Evolutionary conservation across 2,797 vertebrate species (phyloP).

Genomic region (Ceryle rudis): DNA sequence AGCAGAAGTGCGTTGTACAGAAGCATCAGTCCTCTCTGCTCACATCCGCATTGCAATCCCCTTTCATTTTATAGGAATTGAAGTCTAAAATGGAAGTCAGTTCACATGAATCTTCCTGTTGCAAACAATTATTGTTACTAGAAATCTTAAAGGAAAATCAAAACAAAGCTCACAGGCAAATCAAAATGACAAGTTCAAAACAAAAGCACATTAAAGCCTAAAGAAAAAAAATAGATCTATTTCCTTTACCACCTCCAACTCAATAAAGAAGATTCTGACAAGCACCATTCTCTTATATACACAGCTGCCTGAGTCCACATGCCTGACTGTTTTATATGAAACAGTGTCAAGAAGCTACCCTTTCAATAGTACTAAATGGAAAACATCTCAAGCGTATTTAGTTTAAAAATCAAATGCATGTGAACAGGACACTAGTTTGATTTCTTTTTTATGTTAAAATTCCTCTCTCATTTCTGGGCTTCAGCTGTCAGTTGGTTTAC

Average conservation of each 20-base stretch:
- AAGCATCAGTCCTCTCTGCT: background rate
- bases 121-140: constrained; percentile 50
- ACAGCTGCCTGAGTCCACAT: background rate
- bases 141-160: constrained; percentile 63
- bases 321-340: constrained; percentile 1
- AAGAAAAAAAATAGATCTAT: background rate
- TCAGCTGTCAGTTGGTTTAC: background rate
- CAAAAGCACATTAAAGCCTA: constrained; percentile 55
- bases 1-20: background rate
- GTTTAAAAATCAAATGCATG: constrained; percentile 33
- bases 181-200: constrained; percentile 63
- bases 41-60: background rate
- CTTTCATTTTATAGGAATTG: constrained; percentile 36
- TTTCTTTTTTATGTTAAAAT: background rate
- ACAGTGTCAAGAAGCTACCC: background rate
- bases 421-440: background rate
- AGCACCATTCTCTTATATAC: constrained; percentile 16
- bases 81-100: constrained; percentile 61
- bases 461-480: background rate
- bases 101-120: constrained; percentile 62
- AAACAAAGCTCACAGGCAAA: constrained; percentile 63
- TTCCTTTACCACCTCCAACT: constrained; percentile 16
- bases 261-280: constrained; percentile 60
- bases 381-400: constrained; percentile 5
- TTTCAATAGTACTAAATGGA: constrained; percentile 1